A percentile compares a stretch with the other conserved stretches of the same genome.
These are phyloP conservation scores for Lycophotia porphyrea DNA, from an alignment of 2,888 invertebrate genomes.

Conservation along the genomic window DNA sequence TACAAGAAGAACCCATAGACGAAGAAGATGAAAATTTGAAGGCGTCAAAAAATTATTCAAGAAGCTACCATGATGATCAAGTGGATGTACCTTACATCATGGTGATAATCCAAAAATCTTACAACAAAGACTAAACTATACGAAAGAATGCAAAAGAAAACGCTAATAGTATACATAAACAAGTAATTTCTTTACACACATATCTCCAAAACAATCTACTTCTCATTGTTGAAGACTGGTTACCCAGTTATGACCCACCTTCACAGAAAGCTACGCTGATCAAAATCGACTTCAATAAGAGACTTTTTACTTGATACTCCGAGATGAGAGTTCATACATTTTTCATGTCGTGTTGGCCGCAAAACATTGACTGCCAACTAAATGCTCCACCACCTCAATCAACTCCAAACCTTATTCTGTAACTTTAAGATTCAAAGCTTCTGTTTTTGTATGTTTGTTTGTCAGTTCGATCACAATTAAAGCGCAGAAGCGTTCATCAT, in stretches of 20 bases:
- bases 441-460: slow-evolving; percentile 71
- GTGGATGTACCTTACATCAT: neutral
- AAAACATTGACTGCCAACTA: slow-evolving; percentile 73
- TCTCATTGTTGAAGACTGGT: slow-evolving; percentile 66
- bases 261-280: slow-evolving; percentile 80
- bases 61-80: neutral
- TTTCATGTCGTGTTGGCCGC: slow-evolving; percentile 85
- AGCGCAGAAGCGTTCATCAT: slow-evolving; percentile 88
- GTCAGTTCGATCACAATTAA: slow-evolving; percentile 87
- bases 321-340: slow-evolving; percentile 88
- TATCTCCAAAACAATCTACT: slow-evolving; percentile 64
- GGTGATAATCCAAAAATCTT: neutral
- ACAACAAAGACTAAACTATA: neutral
- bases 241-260: slow-evolving; percentile 82
- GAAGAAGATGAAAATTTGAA: neutral
- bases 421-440: slow-evolving; percentile 41
- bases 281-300: slow-evolving; percentile 82
- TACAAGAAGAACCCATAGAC: neutral
- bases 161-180: slow-evolving; percentile 42
- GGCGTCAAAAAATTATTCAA: neutral
- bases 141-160: slow-evolving; percentile 13
- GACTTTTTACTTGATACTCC: slow-evolving; percentile 80
- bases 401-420: slow-evolving; percentile 61
- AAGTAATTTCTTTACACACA: slow-evolving; percentile 44
- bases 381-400: neutral